Conservation (phyloP, 2,888 invertebrate species). For the Horisme vitalbata region DNA sequence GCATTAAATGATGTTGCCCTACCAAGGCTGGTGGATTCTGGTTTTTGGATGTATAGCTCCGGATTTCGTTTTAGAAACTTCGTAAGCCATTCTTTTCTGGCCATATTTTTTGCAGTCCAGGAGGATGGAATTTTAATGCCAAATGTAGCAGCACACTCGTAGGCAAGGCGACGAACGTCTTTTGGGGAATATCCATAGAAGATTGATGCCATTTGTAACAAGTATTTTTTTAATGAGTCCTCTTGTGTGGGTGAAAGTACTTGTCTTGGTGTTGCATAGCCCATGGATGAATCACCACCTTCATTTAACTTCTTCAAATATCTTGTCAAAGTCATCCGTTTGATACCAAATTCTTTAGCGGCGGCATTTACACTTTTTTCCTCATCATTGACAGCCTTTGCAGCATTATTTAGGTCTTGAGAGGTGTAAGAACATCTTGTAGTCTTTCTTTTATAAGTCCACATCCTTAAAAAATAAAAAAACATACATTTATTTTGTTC, state of each 20-base stretch:
- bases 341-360: conserved; percentile 35
- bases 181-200: conserved; percentile 33
- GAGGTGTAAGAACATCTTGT: conserved; percentile 6
- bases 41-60: conserved; percentile 32
- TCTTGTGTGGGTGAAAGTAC: conserved; percentile 26
- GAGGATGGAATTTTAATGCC: conserved; percentile 22
- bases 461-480: no score
- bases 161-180: conserved; percentile 34
- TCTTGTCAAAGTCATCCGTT: conserved; percentile 35
- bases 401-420: conserved; percentile 9
- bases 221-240: conserved; percentile 27
- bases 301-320: conserved; percentile 33
- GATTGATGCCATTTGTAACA: conserved; percentile 32
- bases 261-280: conserved; percentile 31
- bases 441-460: not conserved
- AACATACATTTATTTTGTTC: no score
- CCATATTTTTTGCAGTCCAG: conserved; percentile 23
- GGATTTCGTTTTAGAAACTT: conserved; percentile 36
- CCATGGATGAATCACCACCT: conserved; percentile 25
- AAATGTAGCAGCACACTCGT: conserved; percentile 31
- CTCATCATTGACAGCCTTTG: conserved; percentile 4
- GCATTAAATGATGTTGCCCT: conserved; percentile 41
- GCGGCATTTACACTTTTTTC: conserved; percentile 8
- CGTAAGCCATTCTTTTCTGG: conserved; percentile 25
- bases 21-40: conserved; percentile 38